Evolutionary conservation across 2,888 invertebrate genomes (phyloP).

Genomic region (Cyrtodaria siliqua): DNA sequence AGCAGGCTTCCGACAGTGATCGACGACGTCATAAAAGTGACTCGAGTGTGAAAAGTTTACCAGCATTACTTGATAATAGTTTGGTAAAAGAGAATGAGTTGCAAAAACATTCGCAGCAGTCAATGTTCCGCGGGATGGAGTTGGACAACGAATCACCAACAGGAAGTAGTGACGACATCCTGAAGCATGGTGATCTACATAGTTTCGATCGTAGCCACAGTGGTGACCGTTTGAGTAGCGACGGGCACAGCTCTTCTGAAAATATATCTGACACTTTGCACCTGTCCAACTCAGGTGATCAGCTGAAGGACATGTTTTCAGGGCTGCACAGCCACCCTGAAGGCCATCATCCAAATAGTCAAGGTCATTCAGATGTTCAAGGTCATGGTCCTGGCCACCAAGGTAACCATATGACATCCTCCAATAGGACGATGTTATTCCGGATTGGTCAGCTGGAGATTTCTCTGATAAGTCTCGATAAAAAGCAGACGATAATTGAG

Average conservation of each 20-base stretch:
- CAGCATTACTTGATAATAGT: constrained; percentile 78
- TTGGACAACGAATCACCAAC: constrained; percentile 63
- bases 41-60: constrained; percentile 83
- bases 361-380: constrained; percentile 7
- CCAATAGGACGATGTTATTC: constrained; percentile 95
- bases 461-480: constrained; percentile 96
- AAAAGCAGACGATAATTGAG: constrained; percentile 95
- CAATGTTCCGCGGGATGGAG: constrained; percentile 47
- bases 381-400: constrained; percentile 43
- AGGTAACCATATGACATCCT: constrained; percentile 49
- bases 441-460: constrained; percentile 95
- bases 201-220: constrained; percentile 36
- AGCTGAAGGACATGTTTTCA: constrained; percentile 52
- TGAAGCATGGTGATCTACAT: constrained; percentile 39
- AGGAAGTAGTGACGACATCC: constrained; percentile 75
- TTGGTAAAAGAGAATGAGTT: constrained; percentile 82
- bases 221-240: constrained; percentile 58
- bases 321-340: constrained; percentile 53
- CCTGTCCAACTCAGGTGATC: constrained; percentile 43
- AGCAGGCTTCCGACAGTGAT: constrained; percentile 66
- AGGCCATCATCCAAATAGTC: constrained; percentile 8
- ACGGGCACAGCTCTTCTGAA: constrained; percentile 65
- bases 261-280: constrained; percentile 58
- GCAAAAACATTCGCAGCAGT: constrained; percentile 53
- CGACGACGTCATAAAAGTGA: constrained; percentile 83